Evolutionary conservation across 2,797 vertebrate genomes (phyloP), one percentile per base, ranked within the genome.

Genomic region (Eulemur rubriventer): DNA sequence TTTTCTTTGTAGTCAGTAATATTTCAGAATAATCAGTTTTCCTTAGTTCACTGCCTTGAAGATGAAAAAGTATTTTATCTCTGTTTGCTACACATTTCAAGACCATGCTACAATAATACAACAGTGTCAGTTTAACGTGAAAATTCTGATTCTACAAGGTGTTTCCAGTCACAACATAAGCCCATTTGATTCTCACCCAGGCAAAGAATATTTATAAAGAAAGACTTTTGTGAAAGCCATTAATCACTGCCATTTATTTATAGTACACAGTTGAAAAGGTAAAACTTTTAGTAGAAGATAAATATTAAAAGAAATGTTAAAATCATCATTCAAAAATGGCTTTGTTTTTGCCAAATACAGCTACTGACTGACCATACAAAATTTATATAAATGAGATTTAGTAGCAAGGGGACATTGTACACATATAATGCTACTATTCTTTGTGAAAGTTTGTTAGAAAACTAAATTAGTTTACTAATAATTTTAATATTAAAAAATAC

Each of bases 401-500:
- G 89, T 93, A 95, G 89, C 69, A 98, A 96, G 75, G 67, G 59
- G 94, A 97, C 73, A 98, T 91, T 80, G 92, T 78, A 93, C 91
- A 95, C 90, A 97, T 80, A 84, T 35, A 96, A 95, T 80, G 80
- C 55, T 38, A 94, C 96, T 97, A 97, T 93, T 97, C 94, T 87
- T 88, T 50, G 63, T 69, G 96, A 97, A 97, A 85, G 96, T 91
- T 97, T 95, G 89, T 96, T 73, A 95, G 65, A 59, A 97, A 98
- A 97, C 98, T 98, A 97, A 88, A 95, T 93, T 81, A 97, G 95
- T 78, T 98, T 91, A 97, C 91, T 98, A 91, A 97, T 87, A 98
- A 97, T 96, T 98, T 98, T 96, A 98, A 97, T 94, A 96, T 3
- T 73, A 55, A 52, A 95, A 97, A 93, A 96, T 8, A 96, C 81